These are phyloP conservation scores for Leptobrachium ailaonicum DNA, from an alignment of 2,113 vertebrate species.

Conservation along the genomic window DNA sequence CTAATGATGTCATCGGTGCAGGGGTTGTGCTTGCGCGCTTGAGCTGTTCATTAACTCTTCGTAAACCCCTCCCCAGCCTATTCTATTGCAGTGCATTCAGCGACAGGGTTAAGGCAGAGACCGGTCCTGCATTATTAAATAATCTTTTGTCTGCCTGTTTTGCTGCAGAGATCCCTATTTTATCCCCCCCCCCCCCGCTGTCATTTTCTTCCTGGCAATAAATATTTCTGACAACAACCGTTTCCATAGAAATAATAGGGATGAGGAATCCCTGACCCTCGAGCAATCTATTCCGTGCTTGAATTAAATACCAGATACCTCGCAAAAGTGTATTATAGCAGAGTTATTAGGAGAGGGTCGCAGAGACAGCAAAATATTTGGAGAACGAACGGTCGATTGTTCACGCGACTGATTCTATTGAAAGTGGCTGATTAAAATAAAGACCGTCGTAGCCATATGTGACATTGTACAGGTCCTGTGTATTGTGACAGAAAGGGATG, in stretches of 20 bases:
- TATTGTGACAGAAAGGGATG: no score
- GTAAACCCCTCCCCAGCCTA: neutral
- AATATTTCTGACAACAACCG: slow-evolving; percentile 8
- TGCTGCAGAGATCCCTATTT: slow-evolving; percentile 31
- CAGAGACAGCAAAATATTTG: neutral
- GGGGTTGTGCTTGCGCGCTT: slow-evolving; percentile 5
- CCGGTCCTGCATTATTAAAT: slow-evolving; percentile 27
- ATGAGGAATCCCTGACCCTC: slow-evolving; percentile 26
- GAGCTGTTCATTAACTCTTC: slow-evolving; percentile 21
- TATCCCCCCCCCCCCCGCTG: neutral
- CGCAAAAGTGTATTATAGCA: neutral
- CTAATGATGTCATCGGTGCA: slow-evolving; percentile 37
- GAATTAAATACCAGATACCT: neutral
- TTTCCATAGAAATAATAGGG: slow-evolving; percentile 41
- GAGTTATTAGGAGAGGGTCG: neutral
- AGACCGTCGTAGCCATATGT: neutral
- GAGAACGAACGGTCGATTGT: neutral
- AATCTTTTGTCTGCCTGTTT: slow-evolving; percentile 34
- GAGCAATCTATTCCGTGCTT: neutral
- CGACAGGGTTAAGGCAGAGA: slow-evolving; percentile 24
- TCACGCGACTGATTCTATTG: no score
- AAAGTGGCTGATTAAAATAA: no score
- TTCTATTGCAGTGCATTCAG: neutral
- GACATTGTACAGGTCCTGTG: no score
- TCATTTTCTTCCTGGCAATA: slow-evolving; percentile 6